These are phyloP conservation scores for Marisa cornuarietis DNA, from an alignment of 1,140 invertebrate species.

Conservation along the genomic window DNA sequence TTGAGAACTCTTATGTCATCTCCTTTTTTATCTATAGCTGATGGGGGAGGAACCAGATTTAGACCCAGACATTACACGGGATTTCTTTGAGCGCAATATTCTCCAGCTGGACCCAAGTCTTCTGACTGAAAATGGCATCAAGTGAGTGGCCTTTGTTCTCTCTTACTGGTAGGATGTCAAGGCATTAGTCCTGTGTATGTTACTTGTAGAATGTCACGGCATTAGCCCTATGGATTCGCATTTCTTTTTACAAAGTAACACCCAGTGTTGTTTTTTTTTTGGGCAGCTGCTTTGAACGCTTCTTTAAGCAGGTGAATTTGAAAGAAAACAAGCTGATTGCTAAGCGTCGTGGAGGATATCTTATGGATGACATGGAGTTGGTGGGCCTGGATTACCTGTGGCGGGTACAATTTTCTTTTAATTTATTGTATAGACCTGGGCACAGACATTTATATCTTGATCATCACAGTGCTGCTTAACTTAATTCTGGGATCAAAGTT, in stretches of 20 bases:
- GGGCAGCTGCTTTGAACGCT: slow-evolving; percentile 85
- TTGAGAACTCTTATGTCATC: no score
- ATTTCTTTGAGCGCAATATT: slow-evolving; percentile 97
- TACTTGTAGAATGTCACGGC: background rate
- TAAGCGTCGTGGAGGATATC: slow-evolving; percentile 82
- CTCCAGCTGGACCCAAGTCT: slow-evolving; percentile 89
- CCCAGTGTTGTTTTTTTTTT: slow-evolving; percentile 38
- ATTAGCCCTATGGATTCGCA: background rate
- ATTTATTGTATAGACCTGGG: background rate
- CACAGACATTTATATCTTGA: no score
- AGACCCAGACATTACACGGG: slow-evolving; percentile 94
- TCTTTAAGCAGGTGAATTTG: slow-evolving; percentile 96
- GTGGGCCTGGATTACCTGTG: slow-evolving; percentile 97
- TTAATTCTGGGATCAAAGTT: no score
- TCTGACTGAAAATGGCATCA: slow-evolving; percentile 95
- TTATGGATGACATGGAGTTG: slow-evolving; percentile 78
- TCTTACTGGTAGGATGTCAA: background rate
- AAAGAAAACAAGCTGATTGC: slow-evolving; percentile 92
- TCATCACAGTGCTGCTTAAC: no score
- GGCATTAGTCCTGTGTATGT: background rate
- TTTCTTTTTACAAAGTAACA: background rate
- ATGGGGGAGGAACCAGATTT: slow-evolving; percentile 98
- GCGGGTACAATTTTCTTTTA: slow-evolving; percentile 75
- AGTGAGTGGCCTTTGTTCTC: slow-evolving; percentile 69
- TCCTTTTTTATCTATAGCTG: slow-evolving; percentile 65